Percentiles rank a stretch among this genome's conserved stretches.
phyloP scores from a whole-genome alignment of 2,888 invertebrate genomes.

The Drosophila sordidula region DNA sequence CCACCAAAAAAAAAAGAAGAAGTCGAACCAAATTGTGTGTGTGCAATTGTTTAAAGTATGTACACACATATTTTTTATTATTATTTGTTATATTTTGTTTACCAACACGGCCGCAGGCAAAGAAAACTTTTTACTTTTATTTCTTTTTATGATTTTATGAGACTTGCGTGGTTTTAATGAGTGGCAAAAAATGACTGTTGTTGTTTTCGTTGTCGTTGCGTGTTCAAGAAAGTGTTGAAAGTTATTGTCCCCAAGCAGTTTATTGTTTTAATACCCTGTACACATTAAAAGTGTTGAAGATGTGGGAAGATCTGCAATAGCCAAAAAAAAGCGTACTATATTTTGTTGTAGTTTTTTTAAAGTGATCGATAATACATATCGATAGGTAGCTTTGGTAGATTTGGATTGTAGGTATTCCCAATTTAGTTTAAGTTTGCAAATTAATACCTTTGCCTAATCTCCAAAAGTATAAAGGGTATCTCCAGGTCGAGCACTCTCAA shows the following conservation, averaged over 20 bases:
- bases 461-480: background rate
- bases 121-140: constrained; percentile 24
- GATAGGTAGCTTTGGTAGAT: too few relatives aligned
- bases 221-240: constrained; percentile 72
- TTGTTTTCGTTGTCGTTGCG: constrained; percentile 43
- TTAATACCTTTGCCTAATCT: background rate
- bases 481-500: background rate
- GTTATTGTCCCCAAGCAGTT: constrained; percentile 33
- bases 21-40: background rate
- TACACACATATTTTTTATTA: background rate
- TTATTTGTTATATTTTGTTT: constrained; percentile 1
- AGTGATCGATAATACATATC: too few relatives aligned
- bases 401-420: too few relatives aligned
- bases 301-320: background rate
- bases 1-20: constrained; percentile 24
- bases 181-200: constrained; percentile 38
- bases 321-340: background rate
- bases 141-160: constrained; percentile 39
- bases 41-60: constrained; percentile 16
- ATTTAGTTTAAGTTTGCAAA: too few relatives aligned
- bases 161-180: constrained; percentile 65
- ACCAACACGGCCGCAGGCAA: constrained; percentile 1
- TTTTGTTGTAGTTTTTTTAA: too few relatives aligned
- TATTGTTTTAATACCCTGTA: constrained; percentile 15
- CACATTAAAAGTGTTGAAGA: background rate